A percentile compares a stretch with the other conserved stretches of the same genome.
Evolutionary conservation across 1,140 invertebrate species (phyloP).

Genomic region (Cyclina sinensis): DNA sequence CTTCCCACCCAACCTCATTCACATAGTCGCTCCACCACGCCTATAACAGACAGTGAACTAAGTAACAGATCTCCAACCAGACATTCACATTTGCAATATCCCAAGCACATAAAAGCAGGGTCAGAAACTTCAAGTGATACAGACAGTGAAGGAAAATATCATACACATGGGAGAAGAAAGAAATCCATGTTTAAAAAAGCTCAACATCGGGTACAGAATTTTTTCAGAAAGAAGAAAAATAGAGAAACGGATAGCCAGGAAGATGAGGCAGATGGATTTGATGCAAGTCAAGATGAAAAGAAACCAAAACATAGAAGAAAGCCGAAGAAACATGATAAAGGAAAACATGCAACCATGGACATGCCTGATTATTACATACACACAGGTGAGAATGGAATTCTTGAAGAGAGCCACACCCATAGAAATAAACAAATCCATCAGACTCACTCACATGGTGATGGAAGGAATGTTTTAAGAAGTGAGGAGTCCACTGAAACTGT

Average conservation of each 20-base stretch:
- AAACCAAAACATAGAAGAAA: conserved; percentile 23
- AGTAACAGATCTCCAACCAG: not conserved
- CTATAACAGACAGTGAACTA: not conserved
- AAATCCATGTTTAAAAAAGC: conserved; percentile 69
- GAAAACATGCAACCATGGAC: not conserved
- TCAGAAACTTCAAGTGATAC: conserved; percentile 19
- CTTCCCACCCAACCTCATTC: not conserved
- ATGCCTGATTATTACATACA: conserved; percentile 26
- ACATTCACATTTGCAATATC: not conserved
- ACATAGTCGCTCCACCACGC: not conserved
- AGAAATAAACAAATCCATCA: conserved; percentile 53
- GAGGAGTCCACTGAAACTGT: not conserved
- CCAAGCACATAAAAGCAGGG: not conserved
- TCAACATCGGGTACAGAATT: conserved; percentile 17
- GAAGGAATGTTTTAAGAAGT: conserved; percentile 15
- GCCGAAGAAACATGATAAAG: not conserved
- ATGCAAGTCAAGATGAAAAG: not conserved
- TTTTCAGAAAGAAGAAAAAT: conserved; percentile 26
- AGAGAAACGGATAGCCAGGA: not conserved
- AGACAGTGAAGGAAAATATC: not conserved
- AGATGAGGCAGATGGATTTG: not conserved
- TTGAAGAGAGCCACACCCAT: conserved; percentile 44
- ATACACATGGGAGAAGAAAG: conserved; percentile 42
- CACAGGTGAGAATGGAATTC: not conserved
- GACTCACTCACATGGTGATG: not conserved